These are phyloP conservation scores for Stigmatopora argus DNA, from an alignment of 2,113 vertebrate genomes.

Conservation along the genomic window DNA sequence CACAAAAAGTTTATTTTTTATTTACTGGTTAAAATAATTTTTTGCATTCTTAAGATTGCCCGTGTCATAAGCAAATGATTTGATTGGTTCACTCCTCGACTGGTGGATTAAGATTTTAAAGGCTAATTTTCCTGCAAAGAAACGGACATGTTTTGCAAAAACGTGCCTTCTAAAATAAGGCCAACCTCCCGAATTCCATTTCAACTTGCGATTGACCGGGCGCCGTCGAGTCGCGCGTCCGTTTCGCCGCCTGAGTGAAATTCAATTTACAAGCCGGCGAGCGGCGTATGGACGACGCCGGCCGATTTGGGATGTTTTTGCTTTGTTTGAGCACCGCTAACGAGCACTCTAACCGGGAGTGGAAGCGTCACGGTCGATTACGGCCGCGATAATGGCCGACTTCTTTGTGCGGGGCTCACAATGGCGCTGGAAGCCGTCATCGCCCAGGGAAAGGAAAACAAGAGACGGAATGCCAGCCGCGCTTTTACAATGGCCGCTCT, in stretches of 20 bases:
- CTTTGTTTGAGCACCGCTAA: slow-evolving; percentile 57
- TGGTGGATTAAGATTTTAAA: background rate
- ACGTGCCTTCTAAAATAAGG: too few relatives aligned
- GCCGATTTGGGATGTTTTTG: slow-evolving; percentile 48
- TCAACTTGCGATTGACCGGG: slow-evolving; percentile 41
- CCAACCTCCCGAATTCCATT: background rate
- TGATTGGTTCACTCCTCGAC: background rate
- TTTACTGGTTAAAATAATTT: background rate
- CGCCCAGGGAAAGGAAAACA: slow-evolving; percentile 41
- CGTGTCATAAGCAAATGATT: background rate
- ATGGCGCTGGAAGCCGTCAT: slow-evolving; percentile 44
- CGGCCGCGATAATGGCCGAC: slow-evolving; percentile 54
- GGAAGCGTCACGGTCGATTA: slow-evolving; percentile 56
- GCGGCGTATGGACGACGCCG: slow-evolving; percentile 49
- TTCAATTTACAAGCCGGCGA: slow-evolving; percentile 62
- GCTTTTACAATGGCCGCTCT: slow-evolving; percentile 34
- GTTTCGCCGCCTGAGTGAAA: slow-evolving; percentile 56
- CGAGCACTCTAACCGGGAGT: slow-evolving; percentile 48
- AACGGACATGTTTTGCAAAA: background rate
- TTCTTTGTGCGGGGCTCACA: slow-evolving; percentile 44
- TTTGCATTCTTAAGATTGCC: slow-evolving; percentile 1
- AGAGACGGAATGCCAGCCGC: slow-evolving; percentile 37
- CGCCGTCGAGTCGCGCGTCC: slow-evolving; percentile 52
- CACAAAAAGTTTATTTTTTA: too few relatives aligned
- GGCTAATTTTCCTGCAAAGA: background rate